Conservation (phyloP, 2,113 vertebrate species). For the Empidonax alnorum region DNA sequence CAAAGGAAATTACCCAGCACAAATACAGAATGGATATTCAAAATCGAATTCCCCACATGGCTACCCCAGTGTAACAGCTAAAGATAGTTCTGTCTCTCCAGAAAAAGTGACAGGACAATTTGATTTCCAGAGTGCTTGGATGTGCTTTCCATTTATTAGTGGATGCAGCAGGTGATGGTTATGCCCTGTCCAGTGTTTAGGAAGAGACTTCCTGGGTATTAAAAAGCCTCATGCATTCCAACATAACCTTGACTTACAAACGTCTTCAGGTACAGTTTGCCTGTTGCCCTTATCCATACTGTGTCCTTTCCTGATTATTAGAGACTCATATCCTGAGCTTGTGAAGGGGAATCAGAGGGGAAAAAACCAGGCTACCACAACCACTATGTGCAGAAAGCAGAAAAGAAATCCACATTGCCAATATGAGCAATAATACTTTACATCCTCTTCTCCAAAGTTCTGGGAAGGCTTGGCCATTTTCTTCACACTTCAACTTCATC, state of each 20-base stretch:
- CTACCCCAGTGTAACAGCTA: background rate
- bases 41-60: background rate
- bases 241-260: background rate
- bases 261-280: background rate
- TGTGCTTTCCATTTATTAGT: background rate
- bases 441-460: background rate
- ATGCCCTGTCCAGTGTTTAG: background rate
- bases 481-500: background rate
- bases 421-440: background rate
- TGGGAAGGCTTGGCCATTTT: background rate
- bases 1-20: background rate
- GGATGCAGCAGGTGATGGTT: fast-evolving
- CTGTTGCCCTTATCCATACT: background rate
- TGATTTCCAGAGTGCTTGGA: background rate
- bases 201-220: background rate
- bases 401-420: background rate
- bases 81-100: background rate
- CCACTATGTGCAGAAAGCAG: background rate
- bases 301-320: background rate
- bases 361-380: background rate
- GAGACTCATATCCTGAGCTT: background rate
- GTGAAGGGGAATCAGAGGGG: background rate
- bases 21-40: background rate
- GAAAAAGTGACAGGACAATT: background rate
- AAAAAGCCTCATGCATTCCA: background rate